Conservation (phyloP, 1,140 invertebrate species). For the Conus ventricosus region DNA sequence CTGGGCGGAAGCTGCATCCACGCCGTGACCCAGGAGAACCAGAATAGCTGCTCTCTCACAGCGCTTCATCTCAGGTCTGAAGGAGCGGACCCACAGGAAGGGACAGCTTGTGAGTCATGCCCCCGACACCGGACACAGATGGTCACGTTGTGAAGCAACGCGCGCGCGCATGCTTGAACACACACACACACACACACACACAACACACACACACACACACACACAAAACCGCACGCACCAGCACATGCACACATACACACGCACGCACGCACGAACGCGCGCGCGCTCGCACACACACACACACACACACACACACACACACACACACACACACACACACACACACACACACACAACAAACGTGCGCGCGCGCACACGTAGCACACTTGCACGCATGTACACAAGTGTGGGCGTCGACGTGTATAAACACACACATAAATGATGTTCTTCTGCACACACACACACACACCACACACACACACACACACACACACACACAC, state of each 20-base stretch:
- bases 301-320: too few species aligned
- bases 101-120: neutral
- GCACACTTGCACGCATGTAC: neutral
- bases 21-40: too few species aligned
- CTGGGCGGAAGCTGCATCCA: too few species aligned
- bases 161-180: neutral
- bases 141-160: neutral
- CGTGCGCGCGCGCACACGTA: neutral
- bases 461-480: neutral
- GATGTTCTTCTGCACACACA: neutral
- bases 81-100: neutral
- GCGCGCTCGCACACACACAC: too few species aligned
- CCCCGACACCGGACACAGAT: too few species aligned
- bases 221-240: neutral
- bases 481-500: neutral
- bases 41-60: too few species aligned
- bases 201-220: neutral
- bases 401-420: too few species aligned
- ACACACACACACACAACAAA: too few species aligned
- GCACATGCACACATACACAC: neutral
- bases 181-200: slow-evolving; percentile 9
- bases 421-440: too few species aligned
- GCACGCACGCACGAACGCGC: neutral
- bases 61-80: too few species aligned
- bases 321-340: too few species aligned